Base-by-base conservation (phyloP, 2,888 invertebrate genomes). In the Argyresthia albistria region DNA sequence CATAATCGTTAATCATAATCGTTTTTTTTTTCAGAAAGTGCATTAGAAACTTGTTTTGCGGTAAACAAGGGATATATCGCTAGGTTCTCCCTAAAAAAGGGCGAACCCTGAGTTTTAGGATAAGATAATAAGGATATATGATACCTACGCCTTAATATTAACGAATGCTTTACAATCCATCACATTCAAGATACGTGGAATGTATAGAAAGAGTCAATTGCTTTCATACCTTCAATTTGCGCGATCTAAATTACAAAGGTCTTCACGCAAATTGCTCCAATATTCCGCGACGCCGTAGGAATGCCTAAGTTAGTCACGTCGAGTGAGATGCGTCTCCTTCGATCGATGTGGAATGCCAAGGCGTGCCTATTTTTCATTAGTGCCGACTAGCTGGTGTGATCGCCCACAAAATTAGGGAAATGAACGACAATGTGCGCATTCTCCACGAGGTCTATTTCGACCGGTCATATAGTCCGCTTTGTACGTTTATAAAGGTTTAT, bases 241-340 rank as follows among this genome's bases (percentile, higher is more conserved):
- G 70, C 77, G 74, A 75, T 73, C 81, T 77, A 79, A 81, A 83
- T 84, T 83, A 83, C 81, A 79, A 78, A 80, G 83, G 79, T 77
- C 76, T 78, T 71, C 72, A 74, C 81, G 82, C 81, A 84, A 84
- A 84, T 84, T 84, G 83, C 82, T 80, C 80, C 82, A 80, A 83
- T 83, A 83, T 83, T 81, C 77, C 60, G 64, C 69, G 70, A 81
- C 80, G 78, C 74, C 70, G 63, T 62, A 69, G 77, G 82, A 80
- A 82, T 80, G 75, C 70, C 46, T 80, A 80, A 82, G 70, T 58
- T 52, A 73, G 77, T 78, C 81, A 82, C 80, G 78, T 79, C 72
- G 66, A 67, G 59, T 58, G 60, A 75, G 73, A 77, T 76, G 74
- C 79, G 81, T 80, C 78, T 73, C 70, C 72, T 64, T 55, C 67